phyloP scores from a whole-genome alignment of 2,113 vertebrate genomes.

The Chaetops frenatus region DNA sequence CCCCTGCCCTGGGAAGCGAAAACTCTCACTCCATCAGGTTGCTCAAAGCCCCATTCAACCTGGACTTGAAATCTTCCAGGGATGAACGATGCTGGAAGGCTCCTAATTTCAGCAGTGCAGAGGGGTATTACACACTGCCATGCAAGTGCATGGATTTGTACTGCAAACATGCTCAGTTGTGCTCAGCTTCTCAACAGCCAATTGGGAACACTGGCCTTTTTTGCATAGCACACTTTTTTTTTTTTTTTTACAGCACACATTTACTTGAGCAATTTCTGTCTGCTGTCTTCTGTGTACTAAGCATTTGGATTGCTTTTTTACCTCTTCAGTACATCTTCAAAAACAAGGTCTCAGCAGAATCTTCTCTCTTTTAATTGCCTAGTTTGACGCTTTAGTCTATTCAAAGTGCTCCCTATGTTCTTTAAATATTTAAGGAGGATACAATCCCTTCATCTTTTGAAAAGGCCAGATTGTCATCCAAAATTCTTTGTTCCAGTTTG shows the following conservation, averaged over 20 bases:
- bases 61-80: background rate
- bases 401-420: background rate
- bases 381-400: background rate
- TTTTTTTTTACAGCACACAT: background rate
- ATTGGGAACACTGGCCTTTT: background rate
- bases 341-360: conserved; percentile 26
- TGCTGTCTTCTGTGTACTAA: background rate
- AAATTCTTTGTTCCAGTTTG: background rate
- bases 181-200: background rate
- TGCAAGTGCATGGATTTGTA: background rate
- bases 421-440: conserved; percentile 44
- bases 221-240: background rate
- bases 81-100: background rate
- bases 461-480: background rate
- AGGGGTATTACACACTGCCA: background rate
- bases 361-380: conserved; percentile 24
- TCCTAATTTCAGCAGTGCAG: background rate
- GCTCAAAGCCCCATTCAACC: background rate
- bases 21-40: background rate
- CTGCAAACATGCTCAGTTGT: background rate
- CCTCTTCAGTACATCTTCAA: background rate
- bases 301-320: background rate
- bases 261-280: conserved; percentile 23
- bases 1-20: background rate
- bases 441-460: background rate